Percentiles rank a stretch among this genome's conserved stretches.
Evolutionary conservation across 2,888 invertebrate species (phyloP).

Genomic region (Agrotis exclamationis): DNA sequence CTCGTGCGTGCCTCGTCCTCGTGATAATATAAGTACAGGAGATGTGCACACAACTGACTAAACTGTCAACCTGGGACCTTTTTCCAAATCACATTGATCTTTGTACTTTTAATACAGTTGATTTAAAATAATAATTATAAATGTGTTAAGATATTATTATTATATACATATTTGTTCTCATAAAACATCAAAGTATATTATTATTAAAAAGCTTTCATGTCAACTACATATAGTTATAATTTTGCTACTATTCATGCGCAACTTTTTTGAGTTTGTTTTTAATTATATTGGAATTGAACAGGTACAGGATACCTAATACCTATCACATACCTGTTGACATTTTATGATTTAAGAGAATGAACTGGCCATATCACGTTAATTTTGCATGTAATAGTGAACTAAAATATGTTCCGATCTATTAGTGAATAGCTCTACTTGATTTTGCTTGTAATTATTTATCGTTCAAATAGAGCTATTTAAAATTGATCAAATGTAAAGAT

Average conservation of each 20-base stretch:
- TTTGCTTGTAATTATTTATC: conserved; percentile 65
- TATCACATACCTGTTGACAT: conserved; percentile 60
- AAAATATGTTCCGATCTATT: conserved; percentile 41
- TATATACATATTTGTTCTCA: conserved; percentile 74
- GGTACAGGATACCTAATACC: conserved; percentile 47
- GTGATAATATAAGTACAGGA: conserved; percentile 88
- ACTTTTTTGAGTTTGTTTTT: conserved; percentile 69
- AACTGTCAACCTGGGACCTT: conserved; percentile 76
- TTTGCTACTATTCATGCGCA: conserved; percentile 66
- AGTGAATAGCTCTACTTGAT: conserved; percentile 60
- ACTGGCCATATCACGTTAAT: conserved; percentile 63
- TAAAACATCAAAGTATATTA: conserved; percentile 57
- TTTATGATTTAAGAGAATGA: conserved; percentile 59
- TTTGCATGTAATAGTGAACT: conserved; percentile 52
- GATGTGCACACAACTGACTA: conserved; percentile 80
- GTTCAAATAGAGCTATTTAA: conserved; percentile 62
- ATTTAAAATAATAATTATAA: conserved; percentile 76
- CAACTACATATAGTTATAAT: conserved; percentile 63
- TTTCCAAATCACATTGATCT: conserved; percentile 81
- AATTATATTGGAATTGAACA: conserved; percentile 62
- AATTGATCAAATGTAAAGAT: conserved; percentile 51
- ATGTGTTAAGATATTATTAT: conserved; percentile 77
- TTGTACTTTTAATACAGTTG: conserved; percentile 80
- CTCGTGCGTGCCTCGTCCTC: conserved; percentile 82
- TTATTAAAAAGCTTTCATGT: conserved; percentile 53